phyloP scores from a whole-genome alignment of 1,140 invertebrate genomes.

The Dufourea novaeangliae region DNA sequence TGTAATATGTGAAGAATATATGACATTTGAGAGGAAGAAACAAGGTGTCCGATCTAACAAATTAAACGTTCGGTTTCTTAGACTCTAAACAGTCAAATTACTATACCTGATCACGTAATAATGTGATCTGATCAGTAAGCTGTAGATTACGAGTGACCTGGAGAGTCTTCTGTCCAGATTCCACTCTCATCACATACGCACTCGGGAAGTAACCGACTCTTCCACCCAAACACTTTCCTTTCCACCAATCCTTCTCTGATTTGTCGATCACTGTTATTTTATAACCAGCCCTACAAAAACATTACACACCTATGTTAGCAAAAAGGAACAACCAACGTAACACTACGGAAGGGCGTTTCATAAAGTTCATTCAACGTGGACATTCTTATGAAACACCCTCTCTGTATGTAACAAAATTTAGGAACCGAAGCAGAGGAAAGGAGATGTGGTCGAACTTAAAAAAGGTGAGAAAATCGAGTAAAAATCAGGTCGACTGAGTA shows the following conservation, averaged over 20 bases:
- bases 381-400: too few species aligned
- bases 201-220: conserved; percentile 96
- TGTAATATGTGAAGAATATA: too few species aligned
- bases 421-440: background rate
- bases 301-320: background rate
- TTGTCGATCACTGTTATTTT: conserved; percentile 97
- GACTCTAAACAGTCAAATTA: background rate
- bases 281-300: conserved; percentile 89
- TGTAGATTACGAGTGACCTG: conserved; percentile 90
- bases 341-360: too few species aligned
- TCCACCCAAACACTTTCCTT: conserved; percentile 94
- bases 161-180: conserved; percentile 93
- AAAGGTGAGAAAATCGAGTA: too few species aligned
- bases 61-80: too few species aligned
- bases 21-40: too few species aligned
- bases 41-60: too few species aligned
- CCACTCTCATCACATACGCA: conserved; percentile 95
- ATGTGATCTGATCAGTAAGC: conserved; percentile 85
- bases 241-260: conserved; percentile 98
- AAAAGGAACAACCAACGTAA: background rate
- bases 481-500: too few species aligned
- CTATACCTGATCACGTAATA: conserved; percentile 86
- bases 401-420: background rate
- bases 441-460: background rate
- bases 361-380: too few species aligned